Base-by-base conservation (phyloP, 1,140 invertebrate species). In the Nautilus pompilius region DNA sequence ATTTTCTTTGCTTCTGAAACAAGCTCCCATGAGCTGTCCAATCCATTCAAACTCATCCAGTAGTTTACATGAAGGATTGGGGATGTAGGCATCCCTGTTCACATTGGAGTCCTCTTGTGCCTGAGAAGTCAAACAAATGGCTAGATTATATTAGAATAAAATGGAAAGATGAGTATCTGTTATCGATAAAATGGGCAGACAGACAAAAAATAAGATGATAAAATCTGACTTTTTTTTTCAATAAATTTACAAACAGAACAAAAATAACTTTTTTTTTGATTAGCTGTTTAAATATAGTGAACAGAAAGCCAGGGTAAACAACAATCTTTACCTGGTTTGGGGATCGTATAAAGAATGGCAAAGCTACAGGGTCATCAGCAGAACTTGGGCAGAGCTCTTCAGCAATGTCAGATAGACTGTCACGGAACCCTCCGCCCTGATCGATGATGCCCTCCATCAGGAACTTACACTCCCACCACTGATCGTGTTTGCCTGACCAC, bases 401-500 rank as follows among this genome's bases (percentile, higher is more conserved):
- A 15, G 81, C 75, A 17, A 83, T 58, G 59, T 83, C 80, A 6
- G 80, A 82, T 36, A 83, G 65, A 68, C 81, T 83, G 68, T 83
- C 82, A 45, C 82, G 64, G 61, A 83, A 83, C 17, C 72, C 73
- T 28, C 81, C 81, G 6, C 82, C 82, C 66, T 83, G 82, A 63
- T 83, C 82, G 26, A 82, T 82, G 59, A 83, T 81, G 24, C 82
- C 80, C 66, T 83, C 82, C 6, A 73, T 80, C 48, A 83, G 48
- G 65, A 83, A 83, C 63, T 81, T 82, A 71, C 82, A 83, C 58
- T 82, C 80, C 82, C 82, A 83, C 82, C 82, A 83, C 64, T 83
- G 82, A 28, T 80, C 76, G 63, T 75, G 72, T 22, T 71, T 68
- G 22, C 66, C 61, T 13, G 79, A 71, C 80, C 80, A 82, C 58